Evolutionary conservation across 2,797 vertebrate species (phyloP), one percentile per base, ranked within the genome.

Genomic region (Sylvia borin): DNA sequence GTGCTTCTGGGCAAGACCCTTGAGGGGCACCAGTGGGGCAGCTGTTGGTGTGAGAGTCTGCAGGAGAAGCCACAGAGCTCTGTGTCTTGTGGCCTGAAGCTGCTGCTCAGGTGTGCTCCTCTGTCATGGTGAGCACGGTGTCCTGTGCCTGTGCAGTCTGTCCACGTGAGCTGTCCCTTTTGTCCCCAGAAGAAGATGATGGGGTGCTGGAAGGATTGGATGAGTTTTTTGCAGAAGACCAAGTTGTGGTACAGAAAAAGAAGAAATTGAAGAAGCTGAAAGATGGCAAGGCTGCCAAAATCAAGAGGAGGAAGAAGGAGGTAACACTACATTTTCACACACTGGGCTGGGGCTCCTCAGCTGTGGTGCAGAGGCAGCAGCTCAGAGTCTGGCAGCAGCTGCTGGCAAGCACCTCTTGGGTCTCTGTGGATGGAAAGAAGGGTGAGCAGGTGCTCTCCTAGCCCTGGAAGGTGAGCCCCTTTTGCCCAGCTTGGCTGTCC

Each of bases 231-330:
- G 97, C 98, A 0, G 99, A 99, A 47, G 98, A 98, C 67, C 98
- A 98, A 15, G 74, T 98, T 1, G 85, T 92, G 42, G 89, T 96
- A 31, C 97, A 96, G 75, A 99, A 99, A 97, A 99, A 99, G 97
- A 99, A 99, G 98, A 99, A 99, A 94, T 90, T 98, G 62, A 99
- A 99, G 98, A 99, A 99, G 97, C 98, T 98, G 90, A 99, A 99
- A 97, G 99, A 99, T 43, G 97, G 97, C 85, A 99, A 99, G 93
- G 96, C 97, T 88, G 97, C 98, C 90, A 99, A 99, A 97, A 98
- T 98, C 74, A 99, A 99, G 97, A 98, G 99, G 97, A 99, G 98
- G 97, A 99, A 99, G 98, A 99, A 99, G 97, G 99, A 99, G 99
- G 99, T 99, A 96, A 90, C 0, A 2, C 45, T 45, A 48, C 9